These are phyloP conservation scores for Scalopus aquaticus DNA, from an alignment of 2,113 vertebrate genomes.

Conservation along the genomic window DNA sequence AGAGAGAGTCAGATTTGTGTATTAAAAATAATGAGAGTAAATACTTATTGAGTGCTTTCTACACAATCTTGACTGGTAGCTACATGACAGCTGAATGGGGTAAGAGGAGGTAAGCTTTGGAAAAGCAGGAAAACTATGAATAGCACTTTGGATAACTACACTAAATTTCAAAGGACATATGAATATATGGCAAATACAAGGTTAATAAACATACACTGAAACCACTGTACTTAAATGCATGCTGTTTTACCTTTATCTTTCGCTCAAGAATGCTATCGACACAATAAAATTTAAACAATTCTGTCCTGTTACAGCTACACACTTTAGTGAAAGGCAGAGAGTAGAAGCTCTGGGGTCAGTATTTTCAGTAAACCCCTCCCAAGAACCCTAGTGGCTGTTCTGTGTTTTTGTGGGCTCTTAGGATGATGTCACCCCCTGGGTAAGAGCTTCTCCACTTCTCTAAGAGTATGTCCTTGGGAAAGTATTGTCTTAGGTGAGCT, in stretches of 20 bases:
- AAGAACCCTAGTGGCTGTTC: slow-evolving; percentile 50
- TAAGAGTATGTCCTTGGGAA: background rate
- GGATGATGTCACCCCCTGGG: slow-evolving; percentile 45
- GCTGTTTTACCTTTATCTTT: background rate
- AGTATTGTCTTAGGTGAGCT: slow-evolving; percentile 39
- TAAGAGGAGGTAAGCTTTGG: background rate
- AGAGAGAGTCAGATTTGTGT: background rate
- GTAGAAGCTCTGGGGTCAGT: slow-evolving; percentile 20
- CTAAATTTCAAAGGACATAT: background rate
- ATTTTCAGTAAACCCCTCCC: background rate
- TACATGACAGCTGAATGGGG: background rate
- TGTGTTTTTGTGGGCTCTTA: background rate
- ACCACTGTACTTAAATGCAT: background rate
- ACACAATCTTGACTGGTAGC: background rate
- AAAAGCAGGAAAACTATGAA: background rate
- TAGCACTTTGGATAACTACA: background rate
- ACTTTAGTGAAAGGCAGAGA: background rate
- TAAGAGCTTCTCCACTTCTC: slow-evolving; percentile 31
- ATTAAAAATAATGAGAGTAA: background rate
- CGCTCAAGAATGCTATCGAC: background rate
- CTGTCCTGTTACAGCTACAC: background rate
- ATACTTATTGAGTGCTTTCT: background rate
- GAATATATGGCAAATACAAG: background rate
- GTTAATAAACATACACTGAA: background rate
- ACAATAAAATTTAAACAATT: slow-evolving; percentile 13